Base-by-base conservation (phyloP, 2,113 vertebrate species). In the Oxyruncus cristatus region DNA sequence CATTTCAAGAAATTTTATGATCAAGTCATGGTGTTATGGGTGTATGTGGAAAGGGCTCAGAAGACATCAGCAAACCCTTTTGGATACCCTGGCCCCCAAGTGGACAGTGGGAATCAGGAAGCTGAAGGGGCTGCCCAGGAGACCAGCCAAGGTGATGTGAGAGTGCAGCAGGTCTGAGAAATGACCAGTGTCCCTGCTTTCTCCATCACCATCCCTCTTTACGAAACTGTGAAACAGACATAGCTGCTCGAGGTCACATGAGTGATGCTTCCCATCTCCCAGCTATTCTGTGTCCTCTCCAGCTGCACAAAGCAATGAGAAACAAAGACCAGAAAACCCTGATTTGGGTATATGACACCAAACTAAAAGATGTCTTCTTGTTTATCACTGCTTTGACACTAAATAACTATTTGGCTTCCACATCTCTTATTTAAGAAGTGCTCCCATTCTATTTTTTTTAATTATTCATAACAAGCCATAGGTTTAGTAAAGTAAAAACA, bases 401-500 rank as follows among this genome's bases (percentile, higher is more conserved):
- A 94, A 95, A 74, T 88, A 95, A 92, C 89, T 91, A 72, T 88
- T 95, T 93, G 96, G 77, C 73, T 97, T 95, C 78, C n/a, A 78
- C 79, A 82, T 95, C 28, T 93, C 87, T 95, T 92, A 93, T 66
- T 97, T 93, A 95, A 95, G 93, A 95, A 80, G 47, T 89, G 82
- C 37, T 92, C 86, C 88, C 93, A 70, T 95, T 97, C 95, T 37
- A 33, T 96, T 91, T 95, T 95, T 95, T 87, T 96, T 1, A 97
- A 96, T 97, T 96, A 97, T 97, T 97, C 77, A 96, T 96, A 92
- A 92, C 61, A 97, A 97, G 37, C 85, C 92, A 85, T 66, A 91
- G 91, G 85, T 96, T 96, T 97, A 95, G 92, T 88, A 97, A 94
- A 95, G 88, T 89, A 93, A 96, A 96, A 94, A 35, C 76, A 94